A percentile compares a stretch with the other conserved stretches of the same genome.
Evolutionary conservation across 2,113 vertebrate species (phyloP).

Genomic region (Pelobates fuscus): DNA sequence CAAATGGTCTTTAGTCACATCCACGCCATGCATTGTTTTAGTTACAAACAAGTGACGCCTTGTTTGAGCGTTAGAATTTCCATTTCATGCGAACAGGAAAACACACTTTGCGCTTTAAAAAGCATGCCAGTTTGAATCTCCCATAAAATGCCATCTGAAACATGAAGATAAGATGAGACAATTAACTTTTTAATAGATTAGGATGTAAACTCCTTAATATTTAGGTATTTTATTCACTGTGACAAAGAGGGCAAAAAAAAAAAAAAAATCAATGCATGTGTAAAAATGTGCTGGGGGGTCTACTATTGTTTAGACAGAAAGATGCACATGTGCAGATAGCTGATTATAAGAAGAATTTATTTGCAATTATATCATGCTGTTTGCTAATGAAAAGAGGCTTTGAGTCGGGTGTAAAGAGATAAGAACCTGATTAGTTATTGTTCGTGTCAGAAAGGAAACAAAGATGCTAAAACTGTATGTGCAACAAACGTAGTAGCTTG

Average conservation of each 20-base stretch:
- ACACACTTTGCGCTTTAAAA: too few species aligned
- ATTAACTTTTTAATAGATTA: slow-evolving; percentile 75
- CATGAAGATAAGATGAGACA: slow-evolving; percentile 66
- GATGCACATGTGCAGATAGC: slow-evolving; percentile 70
- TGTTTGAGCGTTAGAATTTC: too few species aligned
- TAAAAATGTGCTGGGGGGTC: not conserved
- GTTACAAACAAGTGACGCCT: too few species aligned
- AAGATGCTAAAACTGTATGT: too few species aligned
- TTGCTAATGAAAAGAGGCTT: slow-evolving; percentile 51
- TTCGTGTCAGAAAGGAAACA: slow-evolving; percentile 71
- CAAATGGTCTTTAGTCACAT: too few species aligned
- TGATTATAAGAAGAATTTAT: slow-evolving; percentile 74
- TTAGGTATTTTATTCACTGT: slow-evolving; percentile 72
- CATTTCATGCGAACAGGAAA: too few species aligned
- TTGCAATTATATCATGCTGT: slow-evolving; percentile 63
- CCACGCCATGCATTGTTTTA: too few species aligned
- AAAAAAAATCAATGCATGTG: slow-evolving; percentile 60
- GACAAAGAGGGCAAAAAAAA: slow-evolving; percentile 77
- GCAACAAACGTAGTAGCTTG: too few species aligned
- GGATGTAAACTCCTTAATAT: slow-evolving; percentile 67
- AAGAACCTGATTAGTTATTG: slow-evolving; percentile 66
- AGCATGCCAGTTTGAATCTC: not conserved
- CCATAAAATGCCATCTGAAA: slow-evolving; percentile 17
- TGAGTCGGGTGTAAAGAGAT: slow-evolving; percentile 65
- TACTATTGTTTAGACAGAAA: slow-evolving; percentile 68